Evolutionary conservation across 37 sponge, comb jelly and placozoan species (phyloP).

Genomic region (Spongilla lacustris): DNA sequence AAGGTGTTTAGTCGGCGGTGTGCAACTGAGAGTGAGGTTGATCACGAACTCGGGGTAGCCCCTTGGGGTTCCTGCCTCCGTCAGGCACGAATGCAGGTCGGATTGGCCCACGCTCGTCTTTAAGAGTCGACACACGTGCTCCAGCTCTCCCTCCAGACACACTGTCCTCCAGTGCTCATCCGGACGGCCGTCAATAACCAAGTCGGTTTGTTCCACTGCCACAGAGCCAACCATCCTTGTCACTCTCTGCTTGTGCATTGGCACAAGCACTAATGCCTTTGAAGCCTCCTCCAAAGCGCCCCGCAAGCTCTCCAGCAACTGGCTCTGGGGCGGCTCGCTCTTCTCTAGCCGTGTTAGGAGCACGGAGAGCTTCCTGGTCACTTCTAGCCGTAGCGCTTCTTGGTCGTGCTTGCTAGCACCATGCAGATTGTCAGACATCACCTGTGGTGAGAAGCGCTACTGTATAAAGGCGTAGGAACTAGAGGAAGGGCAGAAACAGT

Average conservation of each 20-base stretch:
- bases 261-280: not conserved
- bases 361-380: not conserved
- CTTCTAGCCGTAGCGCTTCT: not conserved
- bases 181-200: slow-evolving; percentile 1
- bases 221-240: not conserved
- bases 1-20: not conserved
- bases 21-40: not conserved
- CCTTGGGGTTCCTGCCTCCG: not conserved
- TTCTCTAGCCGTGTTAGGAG: not conserved
- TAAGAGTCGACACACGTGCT: not conserved
- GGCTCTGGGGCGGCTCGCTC: not conserved
- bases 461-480: not conserved
- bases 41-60: slow-evolving; percentile 32
- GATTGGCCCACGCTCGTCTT: not conserved
- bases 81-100: not conserved
- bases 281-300: slow-evolving; percentile 5
- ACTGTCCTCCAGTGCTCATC: not conserved
- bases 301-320: not conserved
- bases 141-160: slow-evolving; percentile 14
- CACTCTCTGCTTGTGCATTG: not conserved
- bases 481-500: not conserved
- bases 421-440: not conserved
- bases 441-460: not conserved
- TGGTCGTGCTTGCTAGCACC: not conserved
- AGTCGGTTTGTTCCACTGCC: slow-evolving; percentile 36